Conservation (phyloP, 1,140 invertebrate genomes). For the Psix sp. region DNA sequence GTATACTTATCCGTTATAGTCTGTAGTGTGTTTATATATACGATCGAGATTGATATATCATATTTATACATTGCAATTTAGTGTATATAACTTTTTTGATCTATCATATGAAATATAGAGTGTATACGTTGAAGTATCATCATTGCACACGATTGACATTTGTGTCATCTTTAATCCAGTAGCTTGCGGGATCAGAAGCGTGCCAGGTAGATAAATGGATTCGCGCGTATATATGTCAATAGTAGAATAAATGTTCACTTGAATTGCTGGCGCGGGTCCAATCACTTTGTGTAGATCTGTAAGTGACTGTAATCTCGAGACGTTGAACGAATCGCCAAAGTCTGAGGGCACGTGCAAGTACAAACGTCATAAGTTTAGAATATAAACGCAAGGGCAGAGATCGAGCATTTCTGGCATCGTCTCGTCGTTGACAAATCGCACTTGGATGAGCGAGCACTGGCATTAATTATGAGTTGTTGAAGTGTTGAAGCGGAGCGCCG, state of each 20-base stretch:
- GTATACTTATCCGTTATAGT: too few relatives aligned
- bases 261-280: conserved; percentile 54
- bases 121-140: conserved; percentile 39
- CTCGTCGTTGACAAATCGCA: conserved; percentile 20
- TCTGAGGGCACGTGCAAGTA: conserved; percentile 21
- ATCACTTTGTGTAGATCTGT: conserved; percentile 49
- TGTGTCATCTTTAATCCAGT: conserved; percentile 48
- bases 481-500: conserved; percentile 28
- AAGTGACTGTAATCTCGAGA: conserved; percentile 60
- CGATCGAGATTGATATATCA: too few relatives aligned
- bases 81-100: too few relatives aligned
- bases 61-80: too few relatives aligned
- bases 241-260: conserved; percentile 52
- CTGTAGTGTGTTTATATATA: too few relatives aligned
- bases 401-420: too few relatives aligned
- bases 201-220: conserved; percentile 56
- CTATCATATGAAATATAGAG: conserved; percentile 37
- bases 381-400: too few relatives aligned
- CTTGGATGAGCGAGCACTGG: conserved; percentile 2
- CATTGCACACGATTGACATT: conserved; percentile 54
- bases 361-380: conserved; percentile 29
- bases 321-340: conserved; percentile 31
- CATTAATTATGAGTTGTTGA: conserved; percentile 38
- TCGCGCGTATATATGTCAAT: conserved; percentile 50
- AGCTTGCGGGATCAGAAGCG: conserved; percentile 48